Evolutionary conservation across 2,888 invertebrate genomes (phyloP), one percentile per base, ranked within the genome.

Genomic region (Noctua pronuba): DNA sequence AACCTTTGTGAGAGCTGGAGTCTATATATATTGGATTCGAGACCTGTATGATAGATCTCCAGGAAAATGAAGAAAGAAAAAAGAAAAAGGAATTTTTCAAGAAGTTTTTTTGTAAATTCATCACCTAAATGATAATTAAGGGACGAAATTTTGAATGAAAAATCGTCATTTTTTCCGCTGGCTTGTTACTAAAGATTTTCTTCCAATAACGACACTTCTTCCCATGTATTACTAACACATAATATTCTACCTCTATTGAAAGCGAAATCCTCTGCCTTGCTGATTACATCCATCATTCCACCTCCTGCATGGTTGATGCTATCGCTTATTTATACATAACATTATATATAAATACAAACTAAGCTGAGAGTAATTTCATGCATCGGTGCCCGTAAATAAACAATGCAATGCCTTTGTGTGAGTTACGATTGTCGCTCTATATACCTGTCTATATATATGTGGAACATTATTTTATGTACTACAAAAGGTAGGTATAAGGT

Each of bases 281-380:
- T 66, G 69, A 80, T 73, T 38, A 64, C 55, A 74, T 76, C 64
- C 64, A 82, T 82, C 70, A 85, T 66, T 46, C 72, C 21, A 31
- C 41, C 44, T 84, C 73, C 55, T 73, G 60, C 82, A 73, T 69
- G 64, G 65, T 64, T 73, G 85, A 84, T 82, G 67, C 66, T 75
- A 84, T 84, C 80, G 79, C 74, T 81, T 83, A 87, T 41, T n/a
- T 41, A 65, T 28, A 65, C 41, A 65, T 65, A 65, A 65, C n/a
- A 65, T 65, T n/a, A 65, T n/a, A 41, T 65, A 41, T 41, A 41
- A n/a, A 65, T 84, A 85, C 85, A 83, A 86, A 86, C 88, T 88
- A 86, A 92, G 88, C 89, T 88, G 88, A 87, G 89, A 89, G 90
- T 94, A 92, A 95, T 95, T 94, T 94, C 93, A 94, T 91, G 95